A percentile compares a stretch with the other conserved stretches of the same genome.
These are phyloP conservation scores for Knipowitschia caucasica DNA, from an alignment of 2,797 vertebrate genomes.

Conservation along the genomic window DNA sequence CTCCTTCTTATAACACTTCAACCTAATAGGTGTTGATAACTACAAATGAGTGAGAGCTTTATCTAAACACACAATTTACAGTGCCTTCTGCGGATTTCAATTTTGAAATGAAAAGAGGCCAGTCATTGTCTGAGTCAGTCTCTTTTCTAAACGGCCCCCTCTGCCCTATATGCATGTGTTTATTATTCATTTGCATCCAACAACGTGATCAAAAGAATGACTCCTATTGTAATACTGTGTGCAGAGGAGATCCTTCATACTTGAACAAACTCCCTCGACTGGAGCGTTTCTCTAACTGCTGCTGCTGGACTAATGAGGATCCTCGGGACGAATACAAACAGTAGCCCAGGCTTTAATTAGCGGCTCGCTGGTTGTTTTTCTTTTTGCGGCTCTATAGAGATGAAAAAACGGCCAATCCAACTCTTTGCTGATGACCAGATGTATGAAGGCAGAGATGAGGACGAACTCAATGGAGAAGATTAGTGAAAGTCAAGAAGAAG, in stretches of 20 bases:
- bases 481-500: not conserved
- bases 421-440: conserved; percentile 17
- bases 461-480: conserved; percentile 1
- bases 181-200: not conserved
- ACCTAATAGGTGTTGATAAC: not conserved
- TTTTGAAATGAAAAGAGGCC: not conserved
- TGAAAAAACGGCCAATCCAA: conserved; percentile 30
- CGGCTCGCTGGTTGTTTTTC: conserved; percentile 52
- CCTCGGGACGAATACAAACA: conserved; percentile 56
- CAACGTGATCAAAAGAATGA: conserved; percentile 3
- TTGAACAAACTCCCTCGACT: conserved; percentile 1
- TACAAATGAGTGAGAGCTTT: conserved; percentile 2
- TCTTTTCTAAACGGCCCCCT: not conserved
- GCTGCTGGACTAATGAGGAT: conserved; percentile 56
- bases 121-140: not conserved
- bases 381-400: conserved; percentile 29
- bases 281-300: conserved; percentile 48
- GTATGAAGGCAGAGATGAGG: conserved; percentile 21
- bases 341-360: conserved; percentile 60
- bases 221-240: conserved; percentile 1
- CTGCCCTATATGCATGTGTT: not conserved
- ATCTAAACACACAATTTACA: not conserved
- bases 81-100: not conserved
- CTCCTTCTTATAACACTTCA: too few species aligned
- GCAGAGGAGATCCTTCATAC: not conserved